Evolutionary conservation across 2,888 invertebrate genomes (phyloP).

Genomic region (Pemphredon lugubris): DNA sequence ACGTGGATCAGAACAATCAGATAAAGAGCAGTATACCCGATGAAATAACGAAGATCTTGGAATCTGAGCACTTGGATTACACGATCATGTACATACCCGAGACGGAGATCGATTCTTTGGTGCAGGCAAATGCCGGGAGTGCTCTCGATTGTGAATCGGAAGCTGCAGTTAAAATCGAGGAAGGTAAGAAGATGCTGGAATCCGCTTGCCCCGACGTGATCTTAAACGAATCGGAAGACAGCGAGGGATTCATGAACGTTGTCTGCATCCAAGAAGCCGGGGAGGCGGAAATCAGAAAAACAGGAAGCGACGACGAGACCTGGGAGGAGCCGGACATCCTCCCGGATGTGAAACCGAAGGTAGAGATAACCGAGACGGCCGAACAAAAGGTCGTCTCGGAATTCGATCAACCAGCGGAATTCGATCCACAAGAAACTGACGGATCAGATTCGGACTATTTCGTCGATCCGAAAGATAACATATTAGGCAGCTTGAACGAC

Average conservation of each 20-base stretch:
- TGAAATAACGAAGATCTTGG: conserved; percentile 56
- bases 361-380: conserved; percentile 2
- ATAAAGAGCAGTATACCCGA: conserved; percentile 55
- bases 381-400: too few relatives aligned
- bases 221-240: conserved; percentile 10
- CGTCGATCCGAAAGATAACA: conserved; percentile 64
- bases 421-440: conserved; percentile 22
- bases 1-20: conserved; percentile 22
- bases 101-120: conserved; percentile 32
- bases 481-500: conserved; percentile 77
- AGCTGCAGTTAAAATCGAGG: conserved; percentile 16
- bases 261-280: conserved; percentile 9
- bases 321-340: conserved; percentile 25
- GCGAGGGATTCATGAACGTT: conserved; percentile 24
- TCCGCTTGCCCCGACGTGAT: conserved; percentile 2
- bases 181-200: conserved; percentile 3
- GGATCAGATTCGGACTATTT: conserved; percentile 70
- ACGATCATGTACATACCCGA: conserved; percentile 69
- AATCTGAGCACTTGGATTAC: conserved; percentile 58
- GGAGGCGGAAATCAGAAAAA: background rate
- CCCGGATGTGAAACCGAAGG: conserved; percentile 1
- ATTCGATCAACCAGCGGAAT: too few relatives aligned
- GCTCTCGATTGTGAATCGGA: conserved; percentile 6
- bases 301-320: background rate
- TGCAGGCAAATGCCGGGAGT: conserved; percentile 16